Conservation (phyloP, 1,140 invertebrate species). For the Calosoma granatense region DNA sequence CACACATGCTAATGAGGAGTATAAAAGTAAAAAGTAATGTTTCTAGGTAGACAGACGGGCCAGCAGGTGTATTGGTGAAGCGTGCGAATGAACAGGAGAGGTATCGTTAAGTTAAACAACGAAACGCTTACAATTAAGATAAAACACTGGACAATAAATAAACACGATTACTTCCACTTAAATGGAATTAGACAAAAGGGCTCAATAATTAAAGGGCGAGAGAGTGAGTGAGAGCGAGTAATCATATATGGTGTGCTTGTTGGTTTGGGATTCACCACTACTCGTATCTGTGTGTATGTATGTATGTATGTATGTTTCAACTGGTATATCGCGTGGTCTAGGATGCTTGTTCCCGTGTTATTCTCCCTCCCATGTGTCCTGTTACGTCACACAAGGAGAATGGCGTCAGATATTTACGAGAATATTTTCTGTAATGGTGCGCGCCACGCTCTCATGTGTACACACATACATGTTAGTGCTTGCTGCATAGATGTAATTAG, state of each 20-base stretch:
- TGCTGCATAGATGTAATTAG: background rate
- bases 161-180: slow-evolving; percentile 9
- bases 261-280: background rate
- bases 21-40: slow-evolving; percentile 5
- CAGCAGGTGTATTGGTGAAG: background rate
- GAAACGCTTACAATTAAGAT: slow-evolving; percentile 6
- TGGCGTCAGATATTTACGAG: background rate
- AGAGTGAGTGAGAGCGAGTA: background rate
- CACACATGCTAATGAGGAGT: background rate
- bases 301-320: too few species aligned
- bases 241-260: background rate
- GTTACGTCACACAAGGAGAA: background rate
- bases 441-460: too few species aligned
- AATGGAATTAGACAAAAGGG: slow-evolving; percentile 5
- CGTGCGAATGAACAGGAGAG: background rate
- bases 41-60: background rate
- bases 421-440: background rate
- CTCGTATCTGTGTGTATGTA: too few species aligned
- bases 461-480: too few species aligned
- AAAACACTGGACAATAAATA: slow-evolving; percentile 5
- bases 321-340: background rate
- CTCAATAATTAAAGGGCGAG: slow-evolving; percentile 1
- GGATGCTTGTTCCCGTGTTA: background rate
- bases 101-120: background rate
- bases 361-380: background rate